A percentile compares a stretch with the other conserved stretches of the same genome.
Evolutionary conservation across 2,797 vertebrate species (phyloP).

Genomic region (Nothura maculosa): DNA sequence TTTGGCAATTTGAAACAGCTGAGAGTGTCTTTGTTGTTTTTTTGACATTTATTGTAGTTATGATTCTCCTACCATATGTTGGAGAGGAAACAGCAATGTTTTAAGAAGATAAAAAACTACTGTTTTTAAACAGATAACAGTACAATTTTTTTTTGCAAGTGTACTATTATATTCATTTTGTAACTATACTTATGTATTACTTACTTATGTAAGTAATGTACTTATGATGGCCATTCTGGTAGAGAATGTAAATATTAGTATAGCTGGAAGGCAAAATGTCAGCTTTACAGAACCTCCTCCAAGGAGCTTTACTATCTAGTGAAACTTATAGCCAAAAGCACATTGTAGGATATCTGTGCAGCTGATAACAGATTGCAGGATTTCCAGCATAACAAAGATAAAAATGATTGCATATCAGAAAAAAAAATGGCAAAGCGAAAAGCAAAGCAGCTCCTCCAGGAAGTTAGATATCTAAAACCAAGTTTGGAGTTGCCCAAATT

Average conservation of each 20-base stretch:
- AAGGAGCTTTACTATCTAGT: neutral
- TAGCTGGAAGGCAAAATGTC: neutral
- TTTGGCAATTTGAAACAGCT: neutral
- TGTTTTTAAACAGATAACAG: neutral
- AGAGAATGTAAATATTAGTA: neutral
- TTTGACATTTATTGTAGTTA: neutral
- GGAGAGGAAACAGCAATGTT: neutral
- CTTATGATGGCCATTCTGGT: neutral
- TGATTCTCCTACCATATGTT: neutral
- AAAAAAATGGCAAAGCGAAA: neutral
- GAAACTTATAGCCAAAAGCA: neutral
- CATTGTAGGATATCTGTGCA: neutral
- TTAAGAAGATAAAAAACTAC: neutral
- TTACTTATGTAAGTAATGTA: no score
- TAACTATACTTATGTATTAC: neutral
- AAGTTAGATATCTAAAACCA: neutral
- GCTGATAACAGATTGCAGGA: neutral
- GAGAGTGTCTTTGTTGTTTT: neutral
- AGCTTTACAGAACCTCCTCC: neutral
- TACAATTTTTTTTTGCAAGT: neutral
- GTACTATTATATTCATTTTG: neutral
- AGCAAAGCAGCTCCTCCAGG: neutral
- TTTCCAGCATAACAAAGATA: neutral
- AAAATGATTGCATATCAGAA: neutral
- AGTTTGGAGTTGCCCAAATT: neutral